Base-by-base conservation (phyloP, 1,140 invertebrate species). In the Matsumurasca onukii region DNA sequence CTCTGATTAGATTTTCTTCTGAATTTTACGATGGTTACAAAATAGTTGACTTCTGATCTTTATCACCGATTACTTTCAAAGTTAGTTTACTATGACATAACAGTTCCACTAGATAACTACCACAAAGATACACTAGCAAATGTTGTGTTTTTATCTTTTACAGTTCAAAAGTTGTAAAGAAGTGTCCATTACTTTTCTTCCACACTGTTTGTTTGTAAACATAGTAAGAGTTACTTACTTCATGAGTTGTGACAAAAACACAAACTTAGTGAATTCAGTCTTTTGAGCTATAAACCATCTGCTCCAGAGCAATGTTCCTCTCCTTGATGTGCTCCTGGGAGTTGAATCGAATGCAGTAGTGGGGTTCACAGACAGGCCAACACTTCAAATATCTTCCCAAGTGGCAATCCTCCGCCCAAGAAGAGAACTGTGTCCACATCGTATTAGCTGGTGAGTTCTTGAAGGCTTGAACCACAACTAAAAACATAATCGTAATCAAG, bases 371-470 rank as follows among this genome's bases (percentile, higher is more conserved):
- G 0, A 95, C 89, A 75, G 86, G 83, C 3, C 95, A 97, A 89
- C 2, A 97, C 93, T 84, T 98, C 95, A 81, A 94, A 95, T 66
- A 98, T 86, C 74, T 87, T 84, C 1, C 93, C 93, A 0, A 94
- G 78, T 1, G 89, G 84, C 51, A 86, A 81, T 17, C 90, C 91
- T 76, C 85, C 83, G 9, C 92, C 87, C 48, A 92, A 71, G 77
- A 97, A 97, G 27, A 97, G 78, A 25, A 96, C 83, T 2, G 91
- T 91, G 65, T 95, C 93, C 63, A 95, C 78, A 82, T 97, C 88
- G 49, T 96, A 83, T n/a, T n/a, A 0, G 91, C 85, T 63, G 91
- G 90, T 34, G 86, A 87, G 62, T 85, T 84, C 55, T 85, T 84
- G 34, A 86, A 78, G 34, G 88, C 83, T 71, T 88, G 83, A 34